Evolutionary conservation across 2,113 vertebrate species (phyloP).

Genomic region (Microcebus jonahi): DNA sequence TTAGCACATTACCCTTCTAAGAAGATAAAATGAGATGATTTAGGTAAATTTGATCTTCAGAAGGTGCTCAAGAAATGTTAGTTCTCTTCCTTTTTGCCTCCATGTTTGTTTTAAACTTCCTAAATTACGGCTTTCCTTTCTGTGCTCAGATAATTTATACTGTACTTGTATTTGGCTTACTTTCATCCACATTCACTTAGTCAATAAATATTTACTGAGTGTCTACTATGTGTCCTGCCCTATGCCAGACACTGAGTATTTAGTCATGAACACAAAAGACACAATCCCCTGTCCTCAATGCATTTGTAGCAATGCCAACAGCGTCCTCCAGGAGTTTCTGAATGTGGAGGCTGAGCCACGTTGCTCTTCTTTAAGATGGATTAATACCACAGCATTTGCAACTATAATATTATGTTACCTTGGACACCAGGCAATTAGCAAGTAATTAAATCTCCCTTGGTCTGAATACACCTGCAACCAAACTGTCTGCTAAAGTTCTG

Average conservation of each 20-base stretch:
- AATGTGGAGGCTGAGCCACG: neutral
- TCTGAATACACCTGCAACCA: conserved; percentile 71
- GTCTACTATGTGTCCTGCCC: neutral
- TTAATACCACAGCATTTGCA: conserved; percentile 71
- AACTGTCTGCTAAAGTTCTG: conserved; percentile 68
- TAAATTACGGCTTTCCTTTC: neutral
- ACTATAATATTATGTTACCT: conserved; percentile 68
- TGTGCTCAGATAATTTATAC: neutral
- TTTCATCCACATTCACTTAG: neutral
- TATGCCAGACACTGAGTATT: neutral
- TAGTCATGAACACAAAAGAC: neutral
- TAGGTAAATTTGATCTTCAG: neutral
- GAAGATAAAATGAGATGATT: neutral
- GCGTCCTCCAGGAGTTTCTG: conserved; percentile 48
- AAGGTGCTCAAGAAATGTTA: neutral
- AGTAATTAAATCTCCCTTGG: conserved; percentile 77
- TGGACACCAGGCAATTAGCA: conserved; percentile 79
- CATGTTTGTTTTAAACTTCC: neutral
- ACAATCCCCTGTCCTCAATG: neutral
- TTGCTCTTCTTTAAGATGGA: conserved; percentile 58
- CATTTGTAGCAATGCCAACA: conserved; percentile 50
- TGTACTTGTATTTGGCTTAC: neutral
- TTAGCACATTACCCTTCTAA: neutral
- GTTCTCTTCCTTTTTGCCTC: neutral
- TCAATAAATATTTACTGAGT: conserved; percentile 15